Conservation (phyloP, 2,797 vertebrate genomes). For the Distichodus sexfasciatus region DNA sequence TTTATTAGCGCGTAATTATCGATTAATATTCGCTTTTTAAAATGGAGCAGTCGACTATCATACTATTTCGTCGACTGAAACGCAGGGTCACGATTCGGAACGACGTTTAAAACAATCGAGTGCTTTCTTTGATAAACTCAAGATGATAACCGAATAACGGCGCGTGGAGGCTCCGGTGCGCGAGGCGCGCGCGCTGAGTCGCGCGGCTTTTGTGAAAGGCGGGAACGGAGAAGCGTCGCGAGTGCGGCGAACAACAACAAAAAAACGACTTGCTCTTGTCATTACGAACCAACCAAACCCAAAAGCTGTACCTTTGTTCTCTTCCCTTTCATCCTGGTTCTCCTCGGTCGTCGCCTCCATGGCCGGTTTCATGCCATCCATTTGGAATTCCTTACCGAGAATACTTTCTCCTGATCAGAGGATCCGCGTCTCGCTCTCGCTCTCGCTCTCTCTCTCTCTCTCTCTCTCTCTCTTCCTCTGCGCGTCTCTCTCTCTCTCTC, state of each 20-base stretch:
- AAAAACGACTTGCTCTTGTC: too few relatives aligned
- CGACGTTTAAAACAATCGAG: too few relatives aligned
- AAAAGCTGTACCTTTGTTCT: conserved; percentile 94
- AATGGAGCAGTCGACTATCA: too few relatives aligned
- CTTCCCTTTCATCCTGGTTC: conserved; percentile 91
- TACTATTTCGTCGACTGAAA: too few relatives aligned
- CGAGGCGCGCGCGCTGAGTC: neutral
- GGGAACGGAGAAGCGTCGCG: neutral
- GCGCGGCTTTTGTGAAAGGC: neutral
- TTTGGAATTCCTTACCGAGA: conserved; percentile 78
- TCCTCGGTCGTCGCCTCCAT: conserved; percentile 95
- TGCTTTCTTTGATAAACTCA: too few relatives aligned
- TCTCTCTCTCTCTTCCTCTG: conserved; percentile 68
- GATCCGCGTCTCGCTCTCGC: conserved; percentile 63
- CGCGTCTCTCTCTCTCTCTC: conserved; percentile 66
- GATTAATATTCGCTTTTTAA: too few relatives aligned
- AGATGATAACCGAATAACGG: too few relatives aligned
- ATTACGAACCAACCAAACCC: too few relatives aligned
- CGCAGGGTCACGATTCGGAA: too few relatives aligned
- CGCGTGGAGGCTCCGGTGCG: too few relatives aligned
- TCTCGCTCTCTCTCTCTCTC: conserved; percentile 69
- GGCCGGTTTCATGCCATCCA: conserved; percentile 96
- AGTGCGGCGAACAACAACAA: neutral
- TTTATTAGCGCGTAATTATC: too few relatives aligned
- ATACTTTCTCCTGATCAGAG: conserved; percentile 57